Evolutionary conservation across 1,140 invertebrate genomes (phyloP).

Genomic region (Drosophila ananassae): DNA sequence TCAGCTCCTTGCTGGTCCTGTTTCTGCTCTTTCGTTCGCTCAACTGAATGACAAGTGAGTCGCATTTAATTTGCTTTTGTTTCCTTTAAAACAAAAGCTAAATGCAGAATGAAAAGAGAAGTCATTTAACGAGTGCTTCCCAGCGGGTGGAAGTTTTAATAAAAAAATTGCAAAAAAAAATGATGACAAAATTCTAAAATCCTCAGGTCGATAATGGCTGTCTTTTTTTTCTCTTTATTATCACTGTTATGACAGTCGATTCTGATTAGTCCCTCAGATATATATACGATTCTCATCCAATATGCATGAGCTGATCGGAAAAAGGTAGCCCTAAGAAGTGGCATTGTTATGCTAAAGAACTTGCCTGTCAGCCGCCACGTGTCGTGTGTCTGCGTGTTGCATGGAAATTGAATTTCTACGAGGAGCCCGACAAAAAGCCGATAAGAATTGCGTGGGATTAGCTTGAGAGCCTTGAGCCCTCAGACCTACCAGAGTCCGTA

Average conservation of each 20-base stretch:
- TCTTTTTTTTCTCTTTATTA: slow-evolving; percentile 51
- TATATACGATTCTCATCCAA: slow-evolving; percentile 58
- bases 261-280: slow-evolving; percentile 56
- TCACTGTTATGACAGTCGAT: slow-evolving; percentile 72
- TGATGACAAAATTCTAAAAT: slow-evolving; percentile 34
- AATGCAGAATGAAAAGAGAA: slow-evolving; percentile 57
- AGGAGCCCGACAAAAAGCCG: slow-evolving; percentile 11
- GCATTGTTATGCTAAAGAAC: slow-evolving; percentile 76
- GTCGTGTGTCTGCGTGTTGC: slow-evolving; percentile 48
- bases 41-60: slow-evolving; percentile 80
- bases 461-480: neutral
- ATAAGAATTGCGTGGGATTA: slow-evolving; percentile 1
- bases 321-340: slow-evolving; percentile 56
- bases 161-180: slow-evolving; percentile 46
- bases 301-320: slow-evolving; percentile 69
- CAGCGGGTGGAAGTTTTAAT: slow-evolving; percentile 32
- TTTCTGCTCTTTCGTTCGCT: slow-evolving; percentile 58
- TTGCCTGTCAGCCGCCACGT: slow-evolving; percentile 76
- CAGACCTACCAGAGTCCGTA: slow-evolving; percentile 6
- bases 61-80: slow-evolving; percentile 81
- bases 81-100: slow-evolving; percentile 62
- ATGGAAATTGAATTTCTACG: slow-evolving; percentile 74
- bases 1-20: slow-evolving; percentile 25
- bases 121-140: slow-evolving; percentile 72
- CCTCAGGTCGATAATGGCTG: slow-evolving; percentile 33